Conservation (phyloP, 2,888 invertebrate species). For the Conchocele bisecta region DNA sequence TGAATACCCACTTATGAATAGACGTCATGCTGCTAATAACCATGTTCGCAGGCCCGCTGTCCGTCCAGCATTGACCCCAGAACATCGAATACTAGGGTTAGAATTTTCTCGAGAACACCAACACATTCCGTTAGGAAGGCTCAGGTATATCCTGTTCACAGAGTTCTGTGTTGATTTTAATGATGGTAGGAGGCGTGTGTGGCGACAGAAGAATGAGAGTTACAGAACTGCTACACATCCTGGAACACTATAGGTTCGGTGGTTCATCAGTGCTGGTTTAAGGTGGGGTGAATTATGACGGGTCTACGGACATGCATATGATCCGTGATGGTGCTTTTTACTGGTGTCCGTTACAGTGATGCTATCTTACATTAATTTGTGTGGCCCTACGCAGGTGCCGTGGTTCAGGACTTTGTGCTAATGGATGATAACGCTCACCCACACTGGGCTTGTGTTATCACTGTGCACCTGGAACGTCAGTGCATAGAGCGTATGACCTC, state of each 20-base stretch:
- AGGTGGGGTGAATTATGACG: constrained; percentile 27
- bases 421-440: constrained; percentile 37
- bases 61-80: background rate
- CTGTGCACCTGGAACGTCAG: constrained; percentile 8
- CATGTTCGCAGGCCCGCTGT: background rate
- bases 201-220: constrained; percentile 21
- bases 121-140: background rate
- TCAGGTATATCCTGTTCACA: background rate
- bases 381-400: constrained; percentile 24
- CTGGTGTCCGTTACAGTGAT: constrained; percentile 33
- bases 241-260: constrained; percentile 38
- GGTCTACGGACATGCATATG: constrained; percentile 25
- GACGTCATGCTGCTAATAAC: constrained; percentile 6
- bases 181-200: constrained; percentile 16
- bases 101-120: background rate
- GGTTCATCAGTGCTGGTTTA: constrained; percentile 32
- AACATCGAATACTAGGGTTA: background rate
- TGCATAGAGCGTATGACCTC: constrained; percentile 17
- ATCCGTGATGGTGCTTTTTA: constrained; percentile 34
- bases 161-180: constrained; percentile 18
- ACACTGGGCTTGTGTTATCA: constrained; percentile 20
- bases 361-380: constrained; percentile 31
- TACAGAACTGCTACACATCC: constrained; percentile 14
- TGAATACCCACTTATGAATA: constrained; percentile 3
- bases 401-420: constrained; percentile 22